Conservation (phyloP, 2,797 vertebrate genomes). For the Notolabrus celidotus region DNA sequence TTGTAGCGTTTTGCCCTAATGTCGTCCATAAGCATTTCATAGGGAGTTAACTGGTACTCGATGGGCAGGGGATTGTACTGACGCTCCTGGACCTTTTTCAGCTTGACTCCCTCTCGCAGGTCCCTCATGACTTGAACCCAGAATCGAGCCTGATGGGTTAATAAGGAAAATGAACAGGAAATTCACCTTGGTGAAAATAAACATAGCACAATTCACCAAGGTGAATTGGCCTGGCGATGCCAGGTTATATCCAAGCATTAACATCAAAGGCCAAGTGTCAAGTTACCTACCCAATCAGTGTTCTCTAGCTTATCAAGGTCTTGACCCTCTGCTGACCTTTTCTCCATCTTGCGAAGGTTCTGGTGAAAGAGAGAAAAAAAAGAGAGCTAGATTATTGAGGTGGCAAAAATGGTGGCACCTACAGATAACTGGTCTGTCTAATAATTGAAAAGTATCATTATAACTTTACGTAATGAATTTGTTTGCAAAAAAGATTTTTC, state of each 20-base stretch:
- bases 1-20: conserved; percentile 95
- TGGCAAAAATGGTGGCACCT: no score
- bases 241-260: no score
- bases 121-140: conserved; percentile 98
- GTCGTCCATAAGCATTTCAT: conserved; percentile 99
- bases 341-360: conserved; percentile 96
- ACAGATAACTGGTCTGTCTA: no score
- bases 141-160: conserved; percentile 87
- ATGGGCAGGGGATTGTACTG: conserved; percentile 93
- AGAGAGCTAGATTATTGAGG: not conserved
- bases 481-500: no score
- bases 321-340: conserved; percentile 76
- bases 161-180: no score
- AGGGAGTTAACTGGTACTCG: conserved; percentile 95
- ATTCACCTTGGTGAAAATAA: no score
- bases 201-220: no score
- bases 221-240: no score
- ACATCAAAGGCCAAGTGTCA: conserved; percentile 14
- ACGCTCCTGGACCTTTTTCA: conserved; percentile 96
- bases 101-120: conserved; percentile 90
- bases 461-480: no score
- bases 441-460: no score
- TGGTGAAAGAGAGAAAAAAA: conserved; percentile 60
- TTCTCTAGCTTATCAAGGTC: conserved; percentile 95
- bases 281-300: conserved; percentile 92